Base-by-base conservation (phyloP, 1,140 invertebrate species). In the Drosophila lini region DNA sequence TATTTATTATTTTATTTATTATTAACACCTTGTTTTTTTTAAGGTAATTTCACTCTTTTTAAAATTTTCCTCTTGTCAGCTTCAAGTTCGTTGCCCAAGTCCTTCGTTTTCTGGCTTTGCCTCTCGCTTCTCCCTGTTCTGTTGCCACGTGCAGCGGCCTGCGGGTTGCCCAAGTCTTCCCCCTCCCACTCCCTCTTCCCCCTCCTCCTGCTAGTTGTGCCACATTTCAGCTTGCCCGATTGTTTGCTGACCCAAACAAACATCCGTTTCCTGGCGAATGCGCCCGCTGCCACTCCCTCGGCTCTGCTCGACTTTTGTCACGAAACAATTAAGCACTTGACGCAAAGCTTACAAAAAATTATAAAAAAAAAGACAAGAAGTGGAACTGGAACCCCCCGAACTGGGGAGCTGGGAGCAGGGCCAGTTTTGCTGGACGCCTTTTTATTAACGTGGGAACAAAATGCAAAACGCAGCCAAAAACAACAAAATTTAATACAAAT, bases 231-330 rank as follows among this genome's bases (percentile, higher is more conserved):
- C 10, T 16, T 16, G 38, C 60, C 55, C 48, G 11, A 40, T 45
- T 74, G 65, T 57, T 69, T 65, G 74, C 56, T 81, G 83, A 78
- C 82, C 83, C 79, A 85, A 82, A 74, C 76, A 86, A 86, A 86
- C 82, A 88, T 86, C 82, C 82, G 82, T 88, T 86, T 86, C 84
- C 82, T 86, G 84, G 75, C 76, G 67, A 83, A 65, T 74, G 70
- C 40, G 47, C 47, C 47, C 25, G 47, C 5, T 38, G 58, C 52
- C 60, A 52, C 74, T 53, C 83, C 69, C 75, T 71, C 70, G 57
- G 36, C 50, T 25, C 22, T 56, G 52, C 34, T 42, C 60, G 45
- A 38, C n/a, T 25, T 57, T 57, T 74, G 80, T 80, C 81, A 78
- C 81, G 65, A 82, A 86, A 76, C 75, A 85, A 85, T 85, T 88